These are phyloP conservation scores for Encarsia formosa DNA, from an alignment of 2,888 invertebrate species.

Conservation along the genomic window DNA sequence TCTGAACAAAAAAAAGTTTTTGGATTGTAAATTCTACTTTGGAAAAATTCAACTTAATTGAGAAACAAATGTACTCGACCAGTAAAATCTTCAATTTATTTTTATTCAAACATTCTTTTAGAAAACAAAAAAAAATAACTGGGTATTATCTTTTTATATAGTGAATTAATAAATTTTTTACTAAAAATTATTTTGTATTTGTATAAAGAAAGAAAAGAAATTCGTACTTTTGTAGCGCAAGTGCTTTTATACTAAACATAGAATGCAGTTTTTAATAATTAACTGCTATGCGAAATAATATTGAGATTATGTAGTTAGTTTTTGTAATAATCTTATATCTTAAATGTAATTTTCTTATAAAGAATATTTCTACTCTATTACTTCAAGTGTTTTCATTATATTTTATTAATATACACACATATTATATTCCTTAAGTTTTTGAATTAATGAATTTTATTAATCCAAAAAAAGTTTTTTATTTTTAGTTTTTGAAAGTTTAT, in stretches of 20 bases:
- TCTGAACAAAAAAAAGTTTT: too few species aligned
- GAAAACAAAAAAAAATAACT: slow-evolving; percentile 2
- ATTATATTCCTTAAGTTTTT: too few species aligned
- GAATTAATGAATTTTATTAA: too few species aligned
- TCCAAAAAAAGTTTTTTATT: too few species aligned
- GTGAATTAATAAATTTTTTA: slow-evolving; percentile 16
- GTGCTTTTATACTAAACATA: slow-evolving; percentile 20
- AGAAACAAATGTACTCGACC: too few species aligned
- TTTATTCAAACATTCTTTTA: not conserved
- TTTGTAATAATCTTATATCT: slow-evolving; percentile 50
- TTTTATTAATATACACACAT: slow-evolving; percentile 4
- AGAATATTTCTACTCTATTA: slow-evolving; percentile 45
- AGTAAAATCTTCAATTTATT: too few species aligned
- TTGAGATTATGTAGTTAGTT: slow-evolving; percentile 42
- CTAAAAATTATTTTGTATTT: slow-evolving; percentile 12
- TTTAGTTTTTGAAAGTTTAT: not conserved
- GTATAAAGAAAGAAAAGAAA: slow-evolving; percentile 9
- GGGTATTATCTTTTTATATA: slow-evolving; percentile 11
- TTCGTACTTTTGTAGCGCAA: slow-evolving; percentile 28
- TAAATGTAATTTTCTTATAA: slow-evolving; percentile 50
- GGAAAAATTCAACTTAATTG: too few species aligned
- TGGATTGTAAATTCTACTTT: too few species aligned
- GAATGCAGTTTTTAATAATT: slow-evolving; percentile 16
- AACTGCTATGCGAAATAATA: slow-evolving; percentile 18
- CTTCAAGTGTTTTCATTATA: slow-evolving; percentile 8